These are phyloP conservation scores for Bos indicus DNA, from an alignment of 2,113 vertebrate species.

Conservation along the genomic window DNA sequence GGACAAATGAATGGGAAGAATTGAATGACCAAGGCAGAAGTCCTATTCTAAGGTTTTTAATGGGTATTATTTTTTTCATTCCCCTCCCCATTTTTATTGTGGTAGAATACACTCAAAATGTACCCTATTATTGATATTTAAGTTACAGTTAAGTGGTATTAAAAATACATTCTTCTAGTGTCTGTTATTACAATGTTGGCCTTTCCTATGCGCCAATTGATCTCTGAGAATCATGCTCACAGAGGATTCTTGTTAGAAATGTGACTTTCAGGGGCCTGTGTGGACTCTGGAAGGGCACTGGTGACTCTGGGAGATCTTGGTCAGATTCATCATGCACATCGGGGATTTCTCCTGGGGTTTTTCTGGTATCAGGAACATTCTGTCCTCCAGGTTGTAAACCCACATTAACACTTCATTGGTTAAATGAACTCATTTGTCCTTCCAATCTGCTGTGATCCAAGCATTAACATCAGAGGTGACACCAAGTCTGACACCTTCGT, in stretches of 20 bases:
- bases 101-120: neutral
- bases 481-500: neutral
- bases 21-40: neutral
- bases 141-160: too few species aligned
- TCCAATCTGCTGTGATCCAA: neutral
- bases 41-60: neutral
- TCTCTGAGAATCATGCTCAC: neutral
- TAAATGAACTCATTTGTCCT: neutral
- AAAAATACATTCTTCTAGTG: neutral
- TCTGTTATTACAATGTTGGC: neutral
- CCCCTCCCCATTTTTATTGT: neutral
- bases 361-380: neutral
- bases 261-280: neutral
- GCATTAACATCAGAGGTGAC: neutral
- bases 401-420: neutral
- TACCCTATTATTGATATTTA: neutral
- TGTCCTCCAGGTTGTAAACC: neutral
- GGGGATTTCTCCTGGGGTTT: neutral
- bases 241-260: neutral
- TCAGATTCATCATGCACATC: neutral
- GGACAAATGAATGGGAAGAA: neutral
- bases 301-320: neutral
- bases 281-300: neutral
- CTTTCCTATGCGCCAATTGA: neutral
- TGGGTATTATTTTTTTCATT: neutral